Evolutionary conservation across 2,113 vertebrate species (phyloP).

Genomic region (Tangachromis dhanisi): DNA sequence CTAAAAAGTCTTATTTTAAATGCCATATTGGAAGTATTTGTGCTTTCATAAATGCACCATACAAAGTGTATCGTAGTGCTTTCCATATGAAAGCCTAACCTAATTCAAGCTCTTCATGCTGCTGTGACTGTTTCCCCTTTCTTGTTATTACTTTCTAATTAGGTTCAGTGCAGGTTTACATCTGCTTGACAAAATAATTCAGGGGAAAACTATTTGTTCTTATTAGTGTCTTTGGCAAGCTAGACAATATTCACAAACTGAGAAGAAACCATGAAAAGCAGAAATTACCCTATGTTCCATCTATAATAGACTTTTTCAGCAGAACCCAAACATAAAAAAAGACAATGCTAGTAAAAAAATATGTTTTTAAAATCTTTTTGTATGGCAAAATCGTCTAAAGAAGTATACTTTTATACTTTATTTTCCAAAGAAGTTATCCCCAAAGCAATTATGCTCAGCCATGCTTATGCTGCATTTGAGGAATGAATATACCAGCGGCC

Average conservation of each 20-base stretch:
- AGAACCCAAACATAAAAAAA: background rate
- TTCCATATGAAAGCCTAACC: background rate
- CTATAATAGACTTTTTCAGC: background rate
- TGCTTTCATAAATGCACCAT: background rate
- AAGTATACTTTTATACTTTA: background rate
- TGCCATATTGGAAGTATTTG: background rate
- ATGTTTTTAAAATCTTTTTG: background rate
- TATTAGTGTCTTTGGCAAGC: background rate
- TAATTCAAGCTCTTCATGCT: background rate
- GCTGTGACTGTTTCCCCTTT: background rate
- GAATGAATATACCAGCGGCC: background rate
- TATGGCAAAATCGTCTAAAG: background rate
- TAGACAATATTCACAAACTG: background rate
- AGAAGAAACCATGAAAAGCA: background rate
- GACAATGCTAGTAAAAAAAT: background rate
- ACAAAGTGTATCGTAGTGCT: background rate
- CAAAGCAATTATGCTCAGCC: slow-evolving; percentile 15
- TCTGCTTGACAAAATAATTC: background rate
- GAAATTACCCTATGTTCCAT: background rate
- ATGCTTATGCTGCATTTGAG: background rate
- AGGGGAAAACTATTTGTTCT: background rate
- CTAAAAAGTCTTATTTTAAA: background rate
- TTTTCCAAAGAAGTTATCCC: background rate
- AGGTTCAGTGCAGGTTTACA: background rate
- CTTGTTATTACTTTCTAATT: background rate